A percentile compares a stretch with the other conserved stretches of the same genome.
phyloP scores from a whole-genome alignment of 2,113 vertebrate genomes.

The Donacobius atricapilla region DNA sequence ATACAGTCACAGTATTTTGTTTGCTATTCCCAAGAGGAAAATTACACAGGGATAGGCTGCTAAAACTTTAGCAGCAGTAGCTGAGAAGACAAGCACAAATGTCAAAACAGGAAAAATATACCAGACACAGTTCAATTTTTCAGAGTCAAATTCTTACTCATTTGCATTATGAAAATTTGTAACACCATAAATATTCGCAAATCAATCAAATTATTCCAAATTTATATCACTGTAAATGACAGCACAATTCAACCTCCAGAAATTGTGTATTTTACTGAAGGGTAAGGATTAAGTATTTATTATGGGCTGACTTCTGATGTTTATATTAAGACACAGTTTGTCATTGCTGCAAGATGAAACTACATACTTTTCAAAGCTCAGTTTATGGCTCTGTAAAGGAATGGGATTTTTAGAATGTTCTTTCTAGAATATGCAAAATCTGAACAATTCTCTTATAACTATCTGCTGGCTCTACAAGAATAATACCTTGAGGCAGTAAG shows the following conservation, averaged over 20 bases:
- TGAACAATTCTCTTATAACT: not conserved
- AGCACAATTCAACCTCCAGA: not conserved
- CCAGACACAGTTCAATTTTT: not conserved
- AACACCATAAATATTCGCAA: not conserved
- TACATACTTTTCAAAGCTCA: not conserved
- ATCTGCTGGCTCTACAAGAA: not conserved
- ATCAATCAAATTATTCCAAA: not conserved
- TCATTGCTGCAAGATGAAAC: constrained; percentile 6
- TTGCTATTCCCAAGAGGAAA: constrained; percentile 35
- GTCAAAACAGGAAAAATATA: constrained; percentile 23
- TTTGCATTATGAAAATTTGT: not conserved
- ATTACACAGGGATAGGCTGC: constrained; percentile 6
- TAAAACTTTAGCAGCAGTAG: constrained; percentile 24
- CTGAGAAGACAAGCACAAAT: not conserved
- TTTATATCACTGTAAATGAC: not conserved
- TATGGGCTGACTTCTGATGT: not conserved
- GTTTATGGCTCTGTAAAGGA: not conserved
- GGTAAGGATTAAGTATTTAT: not conserved
- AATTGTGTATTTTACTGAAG: not conserved
- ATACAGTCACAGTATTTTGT: constrained; percentile 47
- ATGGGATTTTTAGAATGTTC: not conserved
- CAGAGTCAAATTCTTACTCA: not conserved
- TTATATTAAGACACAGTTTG: not conserved
- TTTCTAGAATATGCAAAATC: not conserved
- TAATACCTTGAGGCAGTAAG: constrained; percentile 27